These are phyloP conservation scores for Zygaena filipendulae DNA, from an alignment of 2,888 invertebrate genomes.

Conservation along the genomic window DNA sequence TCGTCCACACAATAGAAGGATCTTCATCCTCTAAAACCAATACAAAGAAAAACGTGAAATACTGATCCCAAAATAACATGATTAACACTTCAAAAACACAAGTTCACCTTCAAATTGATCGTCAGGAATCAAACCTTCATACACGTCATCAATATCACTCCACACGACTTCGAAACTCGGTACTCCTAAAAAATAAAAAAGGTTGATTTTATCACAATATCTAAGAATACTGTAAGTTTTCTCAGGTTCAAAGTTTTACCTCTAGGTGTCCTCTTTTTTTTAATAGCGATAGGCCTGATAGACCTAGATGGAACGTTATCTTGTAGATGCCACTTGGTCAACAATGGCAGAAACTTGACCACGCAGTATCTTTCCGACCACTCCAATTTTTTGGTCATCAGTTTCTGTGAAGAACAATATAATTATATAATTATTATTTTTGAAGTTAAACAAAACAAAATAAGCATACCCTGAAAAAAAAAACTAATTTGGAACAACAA, in stretches of 20 bases:
- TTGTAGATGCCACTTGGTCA: conserved; percentile 80
- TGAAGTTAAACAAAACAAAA: conserved; percentile 5
- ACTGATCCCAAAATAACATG: background rate
- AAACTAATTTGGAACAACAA: too few species aligned
- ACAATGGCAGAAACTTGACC: conserved; percentile 79
- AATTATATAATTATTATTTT: background rate
- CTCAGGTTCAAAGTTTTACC: conserved; percentile 34
- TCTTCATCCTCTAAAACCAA: conserved; percentile 51
- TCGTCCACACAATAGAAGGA: conserved; percentile 67
- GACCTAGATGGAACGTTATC: conserved; percentile 37
- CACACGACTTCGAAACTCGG: conserved; percentile 79
- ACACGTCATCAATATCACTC: conserved; percentile 67
- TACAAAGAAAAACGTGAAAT: conserved; percentile 9
- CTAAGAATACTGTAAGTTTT: too few species aligned
- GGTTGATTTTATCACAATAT: conserved; percentile 4
- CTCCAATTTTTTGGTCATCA: conserved; percentile 72
- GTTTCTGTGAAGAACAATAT: conserved; percentile 55
- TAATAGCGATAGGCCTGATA: conserved; percentile 38
- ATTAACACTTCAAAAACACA: too few species aligned
- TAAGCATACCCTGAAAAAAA: too few species aligned
- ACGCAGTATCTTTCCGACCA: conserved; percentile 84
- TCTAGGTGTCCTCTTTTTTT: conserved; percentile 60
- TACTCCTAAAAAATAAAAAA: conserved; percentile 51
- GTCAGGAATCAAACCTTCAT: conserved; percentile 70
- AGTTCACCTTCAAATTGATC: conserved; percentile 65